Evolutionary conservation across 2,113 vertebrate genomes (phyloP), one percentile per base, ranked within the genome.

Genomic region (Hippocampus comes): DNA sequence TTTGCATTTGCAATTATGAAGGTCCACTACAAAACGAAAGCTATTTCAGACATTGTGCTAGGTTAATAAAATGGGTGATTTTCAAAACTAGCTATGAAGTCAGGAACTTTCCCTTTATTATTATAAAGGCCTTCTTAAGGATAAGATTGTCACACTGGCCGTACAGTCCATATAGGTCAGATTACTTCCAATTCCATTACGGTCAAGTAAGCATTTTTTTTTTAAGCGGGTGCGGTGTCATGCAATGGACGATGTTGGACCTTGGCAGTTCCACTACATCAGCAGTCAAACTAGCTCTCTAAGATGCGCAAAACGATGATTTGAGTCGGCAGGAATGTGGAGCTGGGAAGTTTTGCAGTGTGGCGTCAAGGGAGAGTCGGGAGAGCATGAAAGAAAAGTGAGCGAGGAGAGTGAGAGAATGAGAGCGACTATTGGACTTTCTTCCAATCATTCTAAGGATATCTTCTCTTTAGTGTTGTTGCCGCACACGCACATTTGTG

Each of bases 311-410:
- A 61, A 34, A 30, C 9, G 18, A 21, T 9, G 8, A 63, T 41
- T 20, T 34, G 27, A 63, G 17, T 20, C 10, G 60, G 17, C 30
- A 72, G 78, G 81, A 71, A 78, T 79, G 70, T 60, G 42, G 63
- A 78, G 74, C 83, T 80, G 75, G 68, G 51, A 77, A 77, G 78
- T 71, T 74, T 75, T 70, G 71, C 60, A 86, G 78, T 82, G 74
- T 76, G 82, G 81, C 81, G 80, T 84, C 74, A 12, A 49, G 60
- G 56, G 70, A 78, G 30, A 77, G 82, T 25, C 38, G 65, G 56
- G 68, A 78, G 34, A 76, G 82, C 86, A 88, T 89, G 79, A 90
- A 89, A 89, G 87, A 86, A 88, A 87, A 85, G 85, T 86, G 73
- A 82, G 73, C 84, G 53, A 10, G 41, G 65, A 56, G 15, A 66